Evolutionary conservation across 2,888 invertebrate species (phyloP), one percentile per base, ranked within the genome.

Genomic region (Apeira syringaria): DNA sequence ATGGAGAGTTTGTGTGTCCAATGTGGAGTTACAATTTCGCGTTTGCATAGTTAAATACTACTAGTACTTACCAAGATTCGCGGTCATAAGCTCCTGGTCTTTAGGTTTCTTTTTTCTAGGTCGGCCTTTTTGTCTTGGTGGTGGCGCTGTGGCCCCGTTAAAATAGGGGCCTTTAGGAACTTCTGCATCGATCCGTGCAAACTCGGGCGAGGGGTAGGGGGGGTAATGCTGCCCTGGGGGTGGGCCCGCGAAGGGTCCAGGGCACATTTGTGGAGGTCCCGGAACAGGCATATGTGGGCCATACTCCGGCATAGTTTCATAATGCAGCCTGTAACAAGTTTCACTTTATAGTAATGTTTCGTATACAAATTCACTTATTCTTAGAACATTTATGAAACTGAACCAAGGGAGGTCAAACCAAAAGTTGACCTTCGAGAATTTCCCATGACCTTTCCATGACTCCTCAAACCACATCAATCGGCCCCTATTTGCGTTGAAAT

Each of bases 41-140:
- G 15, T 15, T 15, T 15, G 15, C 15, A 8, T 24, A 24, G 4
- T 1, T 22, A 43, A 18, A 12, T 12, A 7, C 9, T 30, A 2
- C 3, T 17, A 17, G n/a, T 37, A 82, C 94, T 94, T 84, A 96
- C 96, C 96, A 81, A 96, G 93, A 82, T 94, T 96, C 36, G 96
- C 94, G 36, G 95, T 94, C 94, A 96, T 94, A 47, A 95, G 92
- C 71, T 96, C 96, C 63, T 96, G 92, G 76, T 97, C 96, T 91
- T 97, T 97, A 36, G 96, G 96, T 83, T 98, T 98, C 91, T 97
- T 92, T 90, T 98, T 98, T 74, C 98, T 91, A 20, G 98, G 98
- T 58, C 98, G 91, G 5, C 98, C 98, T 91, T 98, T 98, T 82
- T 97, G 97, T 61, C 97, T 91, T 3, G 97, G 96, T n/a, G 93